Evolutionary conservation across 1,140 invertebrate genomes (phyloP), one percentile per base, ranked within the genome.

Genomic region (Drosophila ambigua): DNA sequence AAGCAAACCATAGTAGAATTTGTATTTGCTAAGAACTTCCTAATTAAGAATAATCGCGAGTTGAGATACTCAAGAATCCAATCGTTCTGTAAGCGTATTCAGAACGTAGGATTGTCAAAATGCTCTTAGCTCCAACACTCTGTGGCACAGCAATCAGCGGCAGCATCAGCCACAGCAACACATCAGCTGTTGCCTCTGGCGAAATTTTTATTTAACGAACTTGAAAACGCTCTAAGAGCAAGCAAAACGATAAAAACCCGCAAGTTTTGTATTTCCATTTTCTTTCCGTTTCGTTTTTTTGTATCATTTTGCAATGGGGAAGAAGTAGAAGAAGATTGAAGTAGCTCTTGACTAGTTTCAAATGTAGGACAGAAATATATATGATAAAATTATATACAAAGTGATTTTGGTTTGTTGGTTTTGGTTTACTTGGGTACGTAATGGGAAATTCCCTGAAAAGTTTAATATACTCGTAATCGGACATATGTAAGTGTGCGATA

Each of bases 141-240:
- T 43, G 26, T 39, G 57, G 50, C 55, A 44, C 52, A 13, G n/a
- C 46, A 9, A n/a, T 28, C 54, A 69, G 39, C 53, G 39, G 31
- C 48, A 53, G 50, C 55, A 46, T 16, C 54, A 68, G 39, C 52
- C 39, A 31, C 48, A 53, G 50, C 55, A 51, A 31, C 61, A 46
- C 55, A 72, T 85, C 82, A 85, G 82, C 82, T 85, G 82, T 81
- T 72, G 65, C 45, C 64, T 41, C 62, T 45, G 63, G 72, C 63
- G 61, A 64, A 23, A 52, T 52, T 79, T 81, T 63, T 48, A 71
- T 71, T 63, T 57, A 68, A 72, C 82, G 78, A 85, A 82, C 82
- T 85, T 85, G 82, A 87, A 87, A 75, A 60, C 77, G 51, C 71
- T 57, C 24, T 58, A 43, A 62, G 60, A 69, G 62, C 51, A 67